Evolutionary conservation across 2,797 vertebrate genomes (phyloP).

Genomic region (Labeo calbasu): DNA sequence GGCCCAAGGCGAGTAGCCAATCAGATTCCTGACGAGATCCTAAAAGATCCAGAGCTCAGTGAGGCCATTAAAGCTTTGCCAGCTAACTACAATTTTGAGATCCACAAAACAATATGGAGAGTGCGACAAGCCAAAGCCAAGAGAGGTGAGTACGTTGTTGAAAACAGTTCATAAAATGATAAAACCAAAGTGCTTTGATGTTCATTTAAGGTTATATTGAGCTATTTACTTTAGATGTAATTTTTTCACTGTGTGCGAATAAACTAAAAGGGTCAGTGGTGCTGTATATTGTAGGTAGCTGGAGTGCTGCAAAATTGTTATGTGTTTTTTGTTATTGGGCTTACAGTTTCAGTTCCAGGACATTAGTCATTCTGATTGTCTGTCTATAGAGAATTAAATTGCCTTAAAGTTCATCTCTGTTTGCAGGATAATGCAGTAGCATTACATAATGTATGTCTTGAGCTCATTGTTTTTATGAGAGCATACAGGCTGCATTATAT

Average conservation of each 20-base stretch:
- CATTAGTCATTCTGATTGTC: background rate
- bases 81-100: constrained; percentile 97
- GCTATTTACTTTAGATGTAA: background rate
- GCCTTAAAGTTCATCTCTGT: background rate
- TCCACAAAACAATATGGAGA: constrained; percentile 95
- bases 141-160: constrained; percentile 81
- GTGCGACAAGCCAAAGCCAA: constrained; percentile 86
- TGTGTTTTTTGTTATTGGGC: background rate
- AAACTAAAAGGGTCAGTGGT: background rate
- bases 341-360: constrained; percentile 13
- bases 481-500: constrained; percentile 11
- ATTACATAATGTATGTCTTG: constrained; percentile 14
- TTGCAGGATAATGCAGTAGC: background rate
- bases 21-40: constrained; percentile 92
- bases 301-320: background rate
- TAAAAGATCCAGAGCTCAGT: constrained; percentile 81
- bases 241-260: background rate
- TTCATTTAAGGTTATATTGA: background rate
- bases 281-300: background rate
- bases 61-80: constrained; percentile 83
- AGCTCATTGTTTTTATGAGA: constrained; percentile 15
- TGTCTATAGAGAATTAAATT: background rate
- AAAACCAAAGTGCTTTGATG: background rate
- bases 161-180: background rate
- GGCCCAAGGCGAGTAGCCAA: constrained; percentile 79